A percentile compares a stretch with the other conserved stretches of the same genome.
phyloP scores from a whole-genome alignment of 2,888 invertebrate species.

The Ophion costatus region DNA sequence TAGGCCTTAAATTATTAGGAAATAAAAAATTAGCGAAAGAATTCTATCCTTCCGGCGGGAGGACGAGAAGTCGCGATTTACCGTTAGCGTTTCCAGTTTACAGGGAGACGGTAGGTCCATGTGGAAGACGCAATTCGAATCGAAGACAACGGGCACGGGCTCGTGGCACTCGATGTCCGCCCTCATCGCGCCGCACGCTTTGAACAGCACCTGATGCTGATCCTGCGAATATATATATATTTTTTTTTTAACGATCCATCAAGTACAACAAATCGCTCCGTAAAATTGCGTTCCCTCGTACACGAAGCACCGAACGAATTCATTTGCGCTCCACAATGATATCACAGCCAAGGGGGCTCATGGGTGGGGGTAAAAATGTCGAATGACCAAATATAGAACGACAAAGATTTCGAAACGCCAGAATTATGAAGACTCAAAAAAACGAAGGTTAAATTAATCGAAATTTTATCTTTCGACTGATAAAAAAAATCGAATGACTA shows the following conservation, averaged over 20 bases:
- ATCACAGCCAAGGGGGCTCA: too few species aligned
- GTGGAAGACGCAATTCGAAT: constrained; percentile 89
- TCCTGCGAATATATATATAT: constrained; percentile 79
- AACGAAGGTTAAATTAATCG: too few species aligned
- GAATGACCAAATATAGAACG: too few species aligned
- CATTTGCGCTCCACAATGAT: not conserved
- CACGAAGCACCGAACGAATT: not conserved
- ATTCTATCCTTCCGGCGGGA: not conserved
- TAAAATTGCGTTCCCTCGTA: not conserved
- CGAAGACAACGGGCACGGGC: constrained; percentile 88
- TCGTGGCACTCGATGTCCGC: constrained; percentile 90
- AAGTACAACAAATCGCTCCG: not conserved
- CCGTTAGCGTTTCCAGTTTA: constrained; percentile 88
- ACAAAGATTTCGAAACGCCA: too few species aligned
- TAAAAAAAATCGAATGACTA: too few species aligned
- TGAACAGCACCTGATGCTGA: constrained; percentile 89
- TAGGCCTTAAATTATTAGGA: too few species aligned
- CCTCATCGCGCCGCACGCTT: constrained; percentile 89
- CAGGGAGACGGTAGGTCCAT: constrained; percentile 87
- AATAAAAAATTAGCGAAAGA: not conserved
- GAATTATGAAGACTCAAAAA: too few species aligned
- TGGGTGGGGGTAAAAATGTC: too few species aligned
- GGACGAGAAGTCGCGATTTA: constrained; percentile 76
- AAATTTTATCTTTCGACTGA: too few species aligned
- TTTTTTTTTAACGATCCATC: not conserved